Evolutionary conservation across 2,113 vertebrate species (phyloP).

Genomic region (Oreotrochilus melanogaster): DNA sequence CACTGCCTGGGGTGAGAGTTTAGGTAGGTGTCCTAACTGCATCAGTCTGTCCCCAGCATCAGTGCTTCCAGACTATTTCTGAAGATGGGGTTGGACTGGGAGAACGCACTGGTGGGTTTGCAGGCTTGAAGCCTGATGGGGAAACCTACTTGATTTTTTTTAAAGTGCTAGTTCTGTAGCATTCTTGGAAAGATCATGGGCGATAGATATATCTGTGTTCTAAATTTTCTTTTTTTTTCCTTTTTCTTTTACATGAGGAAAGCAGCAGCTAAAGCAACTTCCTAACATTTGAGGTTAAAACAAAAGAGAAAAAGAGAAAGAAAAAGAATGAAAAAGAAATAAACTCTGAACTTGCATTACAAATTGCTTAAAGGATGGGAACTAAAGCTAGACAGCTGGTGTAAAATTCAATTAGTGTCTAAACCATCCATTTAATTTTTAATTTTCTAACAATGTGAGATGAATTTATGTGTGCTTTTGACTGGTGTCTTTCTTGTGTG

Average conservation of each 20-base stretch:
- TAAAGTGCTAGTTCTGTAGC: neutral
- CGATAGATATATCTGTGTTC: neutral
- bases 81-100: neutral
- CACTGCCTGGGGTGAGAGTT: neutral
- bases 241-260: neutral
- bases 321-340: neutral
- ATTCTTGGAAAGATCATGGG: accelerated
- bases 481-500: neutral
- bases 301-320: neutral
- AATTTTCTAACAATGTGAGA: neutral
- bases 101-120: neutral
- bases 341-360: neutral
- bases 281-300: neutral
- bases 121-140: neutral
- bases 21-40: neutral
- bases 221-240: neutral
- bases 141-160: neutral
- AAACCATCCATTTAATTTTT: neutral
- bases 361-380: neutral
- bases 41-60: neutral
- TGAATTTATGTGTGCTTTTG: neutral
- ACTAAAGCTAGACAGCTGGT: neutral
- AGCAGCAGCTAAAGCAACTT: neutral
- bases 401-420: neutral
- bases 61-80: neutral